phyloP scores from a whole-genome alignment of 2,797 vertebrate species.

The Staurois parvus region DNA sequence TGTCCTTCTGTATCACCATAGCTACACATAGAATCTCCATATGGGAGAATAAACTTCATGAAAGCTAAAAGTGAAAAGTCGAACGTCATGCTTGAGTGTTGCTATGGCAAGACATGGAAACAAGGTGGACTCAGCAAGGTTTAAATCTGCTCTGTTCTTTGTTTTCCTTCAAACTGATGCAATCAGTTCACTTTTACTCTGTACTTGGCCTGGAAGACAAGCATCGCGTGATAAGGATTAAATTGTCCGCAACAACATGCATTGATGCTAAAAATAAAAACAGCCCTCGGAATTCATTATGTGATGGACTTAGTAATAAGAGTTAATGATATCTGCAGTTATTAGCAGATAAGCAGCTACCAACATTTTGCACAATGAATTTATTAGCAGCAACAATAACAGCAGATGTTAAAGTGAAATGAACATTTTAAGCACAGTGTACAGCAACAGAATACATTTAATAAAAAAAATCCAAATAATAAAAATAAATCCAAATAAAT shows the following conservation, averaged over 20 bases:
- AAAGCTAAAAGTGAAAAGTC: background rate
- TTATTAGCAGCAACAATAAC: background rate
- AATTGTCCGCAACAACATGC: background rate
- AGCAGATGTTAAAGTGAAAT: too few species aligned
- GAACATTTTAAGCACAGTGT: too few species aligned
- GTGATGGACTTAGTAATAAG: background rate
- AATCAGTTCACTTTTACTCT: slow-evolving; percentile 22
- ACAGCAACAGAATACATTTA: too few species aligned
- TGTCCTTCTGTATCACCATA: background rate
- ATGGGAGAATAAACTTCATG: slow-evolving; percentile 2
- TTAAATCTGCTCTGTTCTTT: background rate
- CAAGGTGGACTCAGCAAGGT: slow-evolving; percentile 14
- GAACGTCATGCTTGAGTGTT: background rate
- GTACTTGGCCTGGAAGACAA: background rate
- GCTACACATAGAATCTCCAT: slow-evolving; percentile 6
- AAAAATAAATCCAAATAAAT: too few species aligned
- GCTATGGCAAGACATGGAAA: slow-evolving; percentile 22
- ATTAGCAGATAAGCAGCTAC: background rate
- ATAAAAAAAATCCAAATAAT: too few species aligned
- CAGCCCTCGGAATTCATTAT: background rate
- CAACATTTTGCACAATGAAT: background rate
- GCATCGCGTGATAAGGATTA: background rate
- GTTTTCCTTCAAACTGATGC: slow-evolving; percentile 14
- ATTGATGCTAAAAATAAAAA: background rate
- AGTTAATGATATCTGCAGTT: slow-evolving; percentile 13